Percentiles rank a stretch among this genome's conserved stretches.
phyloP scores from a whole-genome alignment of 2,113 vertebrate species.

The Actenoides lindsayi region DNA sequence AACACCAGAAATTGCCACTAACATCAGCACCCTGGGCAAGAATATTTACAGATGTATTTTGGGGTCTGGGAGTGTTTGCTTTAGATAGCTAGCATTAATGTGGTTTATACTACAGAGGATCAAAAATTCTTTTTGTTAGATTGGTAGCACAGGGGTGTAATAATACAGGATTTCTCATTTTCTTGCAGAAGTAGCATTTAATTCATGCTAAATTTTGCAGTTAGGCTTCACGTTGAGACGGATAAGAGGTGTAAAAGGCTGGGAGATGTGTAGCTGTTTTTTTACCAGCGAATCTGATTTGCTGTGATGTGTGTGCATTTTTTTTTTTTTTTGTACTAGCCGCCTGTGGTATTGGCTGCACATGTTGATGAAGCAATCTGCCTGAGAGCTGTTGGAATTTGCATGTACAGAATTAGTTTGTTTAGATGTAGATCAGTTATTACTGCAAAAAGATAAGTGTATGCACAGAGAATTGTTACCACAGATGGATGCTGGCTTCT shows the following conservation, averaged over 20 bases:
- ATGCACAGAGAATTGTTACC: background rate
- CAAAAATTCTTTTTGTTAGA: slow-evolving; percentile 47
- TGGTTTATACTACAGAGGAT: slow-evolving; percentile 6
- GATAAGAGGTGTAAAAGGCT: background rate
- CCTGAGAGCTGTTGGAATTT: slow-evolving; percentile 38
- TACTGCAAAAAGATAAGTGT: background rate
- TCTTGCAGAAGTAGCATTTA: background rate
- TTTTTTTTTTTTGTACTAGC: background rate
- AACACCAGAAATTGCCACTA: background rate
- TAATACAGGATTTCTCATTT: background rate
- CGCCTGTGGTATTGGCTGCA: background rate
- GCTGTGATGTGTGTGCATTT: background rate
- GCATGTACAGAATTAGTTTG: slow-evolving; percentile 1
- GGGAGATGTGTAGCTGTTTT: background rate
- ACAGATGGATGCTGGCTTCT: background rate
- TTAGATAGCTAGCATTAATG: background rate
- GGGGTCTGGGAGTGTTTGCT: slow-evolving; percentile 3
- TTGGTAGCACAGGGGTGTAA: background rate
- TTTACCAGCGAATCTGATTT: background rate
- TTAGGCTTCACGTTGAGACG: background rate
- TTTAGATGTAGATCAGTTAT: slow-evolving; percentile 38
- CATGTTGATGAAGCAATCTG: slow-evolving; percentile 11
- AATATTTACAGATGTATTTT: background rate
- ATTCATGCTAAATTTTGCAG: slow-evolving; percentile 5
- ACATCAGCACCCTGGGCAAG: background rate